phyloP scores from a whole-genome alignment of 2,113 vertebrate genomes.

The Muscicapa adusta region DNA sequence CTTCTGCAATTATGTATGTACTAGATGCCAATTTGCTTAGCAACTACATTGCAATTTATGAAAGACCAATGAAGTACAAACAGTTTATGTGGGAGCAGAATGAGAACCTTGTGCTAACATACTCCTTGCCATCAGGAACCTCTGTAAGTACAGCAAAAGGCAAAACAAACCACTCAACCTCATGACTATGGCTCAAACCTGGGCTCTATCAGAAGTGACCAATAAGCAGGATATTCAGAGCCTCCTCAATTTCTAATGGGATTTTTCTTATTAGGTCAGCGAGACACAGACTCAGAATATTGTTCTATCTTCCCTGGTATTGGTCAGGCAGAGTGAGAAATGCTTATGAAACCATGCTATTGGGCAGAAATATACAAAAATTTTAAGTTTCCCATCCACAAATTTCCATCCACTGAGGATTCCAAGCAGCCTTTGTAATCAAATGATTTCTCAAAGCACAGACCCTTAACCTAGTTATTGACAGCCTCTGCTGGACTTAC shows the following conservation, averaged over 20 bases:
- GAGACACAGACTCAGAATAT: background rate
- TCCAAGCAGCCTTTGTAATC: background rate
- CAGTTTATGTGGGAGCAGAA: constrained; percentile 26
- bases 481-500: background rate
- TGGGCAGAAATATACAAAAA: background rate
- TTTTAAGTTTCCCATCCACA: background rate
- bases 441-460: background rate
- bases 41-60: constrained; percentile 49
- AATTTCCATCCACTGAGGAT: background rate
- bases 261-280: background rate
- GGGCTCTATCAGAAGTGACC: background rate
- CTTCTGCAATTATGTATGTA: constrained; percentile 56
- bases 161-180: background rate
- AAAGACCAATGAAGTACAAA: constrained; percentile 47
- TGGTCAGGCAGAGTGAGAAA: background rate
- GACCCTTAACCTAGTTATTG: background rate
- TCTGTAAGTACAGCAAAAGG: background rate
- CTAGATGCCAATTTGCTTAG: constrained; percentile 58
- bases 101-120: constrained; percentile 10
- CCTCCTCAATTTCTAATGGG: background rate
- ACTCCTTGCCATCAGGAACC: background rate
- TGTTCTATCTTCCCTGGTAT: background rate
- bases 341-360: background rate
- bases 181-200: background rate
- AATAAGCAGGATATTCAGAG: background rate